phyloP scores from a whole-genome alignment of 2,113 vertebrate genomes.

The Indicator indicator region DNA sequence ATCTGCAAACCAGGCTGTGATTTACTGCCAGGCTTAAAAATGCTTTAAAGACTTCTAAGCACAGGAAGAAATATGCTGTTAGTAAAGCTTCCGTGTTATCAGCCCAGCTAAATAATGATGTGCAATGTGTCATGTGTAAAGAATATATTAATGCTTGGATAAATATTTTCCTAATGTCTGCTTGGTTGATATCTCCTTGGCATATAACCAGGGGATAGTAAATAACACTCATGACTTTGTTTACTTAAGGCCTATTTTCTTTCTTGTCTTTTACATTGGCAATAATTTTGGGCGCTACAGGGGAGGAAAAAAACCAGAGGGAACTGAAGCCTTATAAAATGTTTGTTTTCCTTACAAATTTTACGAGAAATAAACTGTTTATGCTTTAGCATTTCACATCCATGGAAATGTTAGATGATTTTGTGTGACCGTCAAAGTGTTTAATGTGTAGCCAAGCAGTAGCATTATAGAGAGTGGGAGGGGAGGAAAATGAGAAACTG shows the following conservation, averaged over 20 bases:
- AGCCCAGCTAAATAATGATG: slow-evolving; percentile 78
- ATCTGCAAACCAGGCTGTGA: slow-evolving; percentile 64
- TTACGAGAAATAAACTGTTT: slow-evolving; percentile 66
- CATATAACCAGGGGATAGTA: slow-evolving; percentile 76
- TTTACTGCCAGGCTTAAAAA: slow-evolving; percentile 56
- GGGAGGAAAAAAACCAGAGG: slow-evolving; percentile 10
- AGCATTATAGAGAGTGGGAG: slow-evolving; percentile 36
- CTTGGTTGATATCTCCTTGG: slow-evolving; percentile 74
- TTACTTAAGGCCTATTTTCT: slow-evolving; percentile 77
- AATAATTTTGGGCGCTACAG: slow-evolving; percentile 38
- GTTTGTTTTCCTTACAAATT: slow-evolving; percentile 67
- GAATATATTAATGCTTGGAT: slow-evolving; percentile 76
- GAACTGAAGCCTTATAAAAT: slow-evolving; percentile 46
- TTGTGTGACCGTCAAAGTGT: slow-evolving; percentile 43
- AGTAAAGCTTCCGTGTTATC: slow-evolving; percentile 78
- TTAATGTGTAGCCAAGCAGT: slow-evolving; percentile 68
- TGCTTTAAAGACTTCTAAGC: slow-evolving; percentile 66
- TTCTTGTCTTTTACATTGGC: slow-evolving; percentile 58
- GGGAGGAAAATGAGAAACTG: slow-evolving; percentile 1
- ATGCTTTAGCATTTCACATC: slow-evolving; percentile 43
- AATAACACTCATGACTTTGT: slow-evolving; percentile 74
- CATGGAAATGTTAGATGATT: slow-evolving; percentile 62
- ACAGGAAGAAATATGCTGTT: slow-evolving; percentile 73
- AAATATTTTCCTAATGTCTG: slow-evolving; percentile 84
- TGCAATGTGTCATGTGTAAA: slow-evolving; percentile 75